Percentiles rank a stretch among this genome's conserved stretches.
Conservation (phyloP, 2,888 invertebrate genomes). For the Myopa testacea region DNA sequence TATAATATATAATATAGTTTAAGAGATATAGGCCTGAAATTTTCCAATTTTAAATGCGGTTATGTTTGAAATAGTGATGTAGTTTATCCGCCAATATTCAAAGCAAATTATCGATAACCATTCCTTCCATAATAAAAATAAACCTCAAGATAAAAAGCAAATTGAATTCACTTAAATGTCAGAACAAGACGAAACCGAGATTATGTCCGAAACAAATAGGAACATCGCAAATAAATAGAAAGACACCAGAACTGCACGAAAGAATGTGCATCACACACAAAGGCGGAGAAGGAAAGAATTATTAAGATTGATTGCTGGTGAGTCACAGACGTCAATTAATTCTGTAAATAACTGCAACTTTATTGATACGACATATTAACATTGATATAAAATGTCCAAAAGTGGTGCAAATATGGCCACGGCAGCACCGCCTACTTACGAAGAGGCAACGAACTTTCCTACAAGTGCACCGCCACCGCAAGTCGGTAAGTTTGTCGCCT, state of each 20-base stretch:
- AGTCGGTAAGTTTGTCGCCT: conserved; percentile 44
- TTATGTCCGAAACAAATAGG: too few species aligned
- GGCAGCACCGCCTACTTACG: conserved; percentile 47
- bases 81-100: neutral
- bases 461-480: conserved; percentile 45
- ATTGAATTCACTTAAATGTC: neutral
- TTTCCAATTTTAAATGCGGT: too few species aligned
- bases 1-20: too few species aligned
- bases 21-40: too few species aligned
- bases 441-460: conserved; percentile 48
- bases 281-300: neutral
- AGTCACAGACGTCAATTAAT: neutral
- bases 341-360: neutral
- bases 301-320: neutral
- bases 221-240: too few species aligned
- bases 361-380: neutral
- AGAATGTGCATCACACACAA: too few species aligned
- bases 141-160: neutral
- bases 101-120: neutral
- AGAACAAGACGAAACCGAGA: neutral
- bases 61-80: too few species aligned
- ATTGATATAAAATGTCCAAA: conserved; percentile 14
- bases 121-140: too few species aligned
- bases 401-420: conserved; percentile 24
- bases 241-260: too few species aligned